Percentiles rank a stretch among this genome's conserved stretches.
Conservation (phyloP, 1,140 invertebrate species). For the Kradibia gibbosae region DNA sequence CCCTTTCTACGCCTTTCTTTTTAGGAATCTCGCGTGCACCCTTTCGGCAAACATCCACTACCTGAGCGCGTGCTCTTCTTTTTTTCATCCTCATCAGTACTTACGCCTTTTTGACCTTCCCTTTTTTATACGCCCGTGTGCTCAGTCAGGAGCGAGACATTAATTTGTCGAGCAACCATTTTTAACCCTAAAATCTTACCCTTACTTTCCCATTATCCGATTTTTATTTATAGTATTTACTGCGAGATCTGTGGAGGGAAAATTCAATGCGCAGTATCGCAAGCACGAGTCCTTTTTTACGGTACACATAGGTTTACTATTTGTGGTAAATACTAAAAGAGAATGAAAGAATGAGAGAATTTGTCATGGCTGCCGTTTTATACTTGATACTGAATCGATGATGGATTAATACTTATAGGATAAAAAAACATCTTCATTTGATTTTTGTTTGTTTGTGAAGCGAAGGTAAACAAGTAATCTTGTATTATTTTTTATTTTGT, state of each 20-base stretch:
- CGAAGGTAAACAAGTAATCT: not conserved
- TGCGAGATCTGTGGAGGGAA: not conserved
- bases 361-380: not conserved
- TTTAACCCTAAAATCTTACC: conserved; percentile 14
- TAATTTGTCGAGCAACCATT: conserved; percentile 10
- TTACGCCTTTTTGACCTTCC: conserved; percentile 24
- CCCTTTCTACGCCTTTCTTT: conserved; percentile 16
- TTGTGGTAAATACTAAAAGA: not conserved
- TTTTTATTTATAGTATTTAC: not conserved
- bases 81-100: not conserved
- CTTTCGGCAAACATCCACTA: conserved; percentile 41
- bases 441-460: not conserved
- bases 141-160: conserved; percentile 16
- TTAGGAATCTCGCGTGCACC: conserved; percentile 29
- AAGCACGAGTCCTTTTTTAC: not conserved
- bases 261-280: conserved; percentile 13
- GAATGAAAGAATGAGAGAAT: not conserved
- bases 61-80: conserved; percentile 40
- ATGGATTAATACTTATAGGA: not conserved
- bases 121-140: conserved; percentile 2
- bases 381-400: not conserved
- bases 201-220: not conserved
- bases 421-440: not conserved
- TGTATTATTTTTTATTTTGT: not conserved
- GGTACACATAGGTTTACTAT: not conserved